Conservation (phyloP, 2,113 vertebrate genomes). For the Neomonachus schauinslandi region DNA sequence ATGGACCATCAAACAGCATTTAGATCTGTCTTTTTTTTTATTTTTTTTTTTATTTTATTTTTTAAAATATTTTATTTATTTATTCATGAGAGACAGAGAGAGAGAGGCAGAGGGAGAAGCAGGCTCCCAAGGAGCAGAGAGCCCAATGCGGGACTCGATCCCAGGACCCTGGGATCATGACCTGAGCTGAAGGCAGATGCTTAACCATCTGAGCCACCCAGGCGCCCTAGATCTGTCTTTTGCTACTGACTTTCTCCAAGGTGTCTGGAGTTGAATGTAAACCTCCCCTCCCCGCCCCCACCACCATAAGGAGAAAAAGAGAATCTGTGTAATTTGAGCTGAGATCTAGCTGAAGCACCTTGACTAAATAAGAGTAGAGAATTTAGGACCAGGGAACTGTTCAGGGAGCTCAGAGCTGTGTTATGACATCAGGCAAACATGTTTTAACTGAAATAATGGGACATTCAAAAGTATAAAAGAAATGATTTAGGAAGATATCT, state of each 20-base stretch:
- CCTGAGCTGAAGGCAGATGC: no score
- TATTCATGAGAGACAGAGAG: no score
- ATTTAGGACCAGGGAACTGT: background rate
- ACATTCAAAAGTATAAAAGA: background rate
- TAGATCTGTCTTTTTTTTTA: conserved; percentile 16
- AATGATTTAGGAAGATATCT: background rate
- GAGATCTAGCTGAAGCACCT: conserved; percentile 5
- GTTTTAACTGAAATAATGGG: background rate
- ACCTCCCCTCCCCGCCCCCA: background rate
- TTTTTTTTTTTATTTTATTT: no score
- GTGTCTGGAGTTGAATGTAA: conserved; percentile 30
- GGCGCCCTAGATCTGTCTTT: conserved; percentile 11
- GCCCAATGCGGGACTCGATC: no score
- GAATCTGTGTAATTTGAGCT: background rate
- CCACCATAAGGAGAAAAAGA: background rate
- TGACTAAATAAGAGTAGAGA: background rate
- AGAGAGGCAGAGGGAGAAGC: no score
- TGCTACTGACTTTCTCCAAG: conserved; percentile 39
- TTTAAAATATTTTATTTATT: no score
- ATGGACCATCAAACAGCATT: conserved; percentile 64
- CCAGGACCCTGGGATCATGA: no score
- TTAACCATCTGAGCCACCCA: no score
- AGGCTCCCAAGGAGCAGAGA: no score
- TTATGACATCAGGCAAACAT: background rate
- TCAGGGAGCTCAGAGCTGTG: background rate